Evolutionary conservation across 2,888 invertebrate genomes (phyloP).

Genomic region (Endotricha flammealis): DNA sequence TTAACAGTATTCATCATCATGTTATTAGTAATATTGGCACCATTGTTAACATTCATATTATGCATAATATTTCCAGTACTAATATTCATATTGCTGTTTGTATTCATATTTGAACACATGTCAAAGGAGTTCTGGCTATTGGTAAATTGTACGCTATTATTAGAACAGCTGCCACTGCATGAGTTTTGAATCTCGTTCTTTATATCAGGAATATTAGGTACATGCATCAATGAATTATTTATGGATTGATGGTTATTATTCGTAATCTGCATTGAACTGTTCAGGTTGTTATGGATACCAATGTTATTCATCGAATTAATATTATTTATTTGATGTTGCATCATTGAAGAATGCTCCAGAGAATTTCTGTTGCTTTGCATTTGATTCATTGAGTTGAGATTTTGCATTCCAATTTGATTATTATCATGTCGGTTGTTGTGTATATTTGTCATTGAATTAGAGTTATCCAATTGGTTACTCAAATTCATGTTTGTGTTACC

Average conservation of each 20-base stretch:
- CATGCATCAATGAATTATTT: conserved; percentile 62
- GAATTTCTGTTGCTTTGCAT: conserved; percentile 61
- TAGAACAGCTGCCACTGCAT: conserved; percentile 65
- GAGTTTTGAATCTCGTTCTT: conserved; percentile 70
- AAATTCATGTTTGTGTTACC: conserved; percentile 52
- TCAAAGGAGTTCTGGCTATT: conserved; percentile 60
- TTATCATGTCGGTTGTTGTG: conserved; percentile 63
- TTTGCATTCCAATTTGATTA: conserved; percentile 60
- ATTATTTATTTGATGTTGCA: conserved; percentile 67
- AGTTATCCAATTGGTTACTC: conserved; percentile 58
- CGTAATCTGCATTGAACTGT: conserved; percentile 59
- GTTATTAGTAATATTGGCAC: conserved; percentile 52
- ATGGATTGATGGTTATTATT: conserved; percentile 58
- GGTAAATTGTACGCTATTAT: conserved; percentile 52
- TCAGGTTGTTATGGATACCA: conserved; percentile 61
- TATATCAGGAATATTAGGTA: conserved; percentile 66
- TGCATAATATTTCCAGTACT: conserved; percentile 60
- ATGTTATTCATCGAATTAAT: conserved; percentile 56
- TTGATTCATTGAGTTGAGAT: conserved; percentile 61
- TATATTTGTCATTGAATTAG: conserved; percentile 50
- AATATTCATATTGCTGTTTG: conserved; percentile 53
- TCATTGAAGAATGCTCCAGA: conserved; percentile 62
- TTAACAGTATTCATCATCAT: conserved; percentile 63
- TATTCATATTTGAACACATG: conserved; percentile 58
- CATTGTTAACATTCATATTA: conserved; percentile 58